Evolutionary conservation across 2,888 invertebrate species (phyloP).

Genomic region (Nemapogon koenigi): DNA sequence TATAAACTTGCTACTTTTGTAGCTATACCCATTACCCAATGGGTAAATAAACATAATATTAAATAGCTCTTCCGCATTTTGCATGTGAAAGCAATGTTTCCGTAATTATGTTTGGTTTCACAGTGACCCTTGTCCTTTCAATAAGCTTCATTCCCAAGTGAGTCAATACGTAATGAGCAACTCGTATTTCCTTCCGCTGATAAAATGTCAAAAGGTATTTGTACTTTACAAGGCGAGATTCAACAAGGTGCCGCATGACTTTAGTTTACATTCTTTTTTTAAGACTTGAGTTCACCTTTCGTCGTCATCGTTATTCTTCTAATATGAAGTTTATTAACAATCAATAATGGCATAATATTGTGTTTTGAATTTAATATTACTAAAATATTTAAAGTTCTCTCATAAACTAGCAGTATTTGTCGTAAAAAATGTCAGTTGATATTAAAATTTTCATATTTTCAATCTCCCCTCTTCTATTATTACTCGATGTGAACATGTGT

Average conservation of each 20-base stretch:
- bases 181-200: constrained; percentile 3
- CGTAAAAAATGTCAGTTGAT: too few species aligned
- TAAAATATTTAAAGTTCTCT: too few species aligned
- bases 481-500: constrained; percentile 34
- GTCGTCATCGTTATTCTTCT: too few species aligned
- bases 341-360: too few species aligned
- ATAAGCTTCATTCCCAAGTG: neutral
- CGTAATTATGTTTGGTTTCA: neutral
- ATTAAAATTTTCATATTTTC: neutral
- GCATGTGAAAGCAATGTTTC: neutral
- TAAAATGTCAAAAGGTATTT: constrained; percentile 7
- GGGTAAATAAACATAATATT: neutral
- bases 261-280: too few species aligned
- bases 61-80: too few species aligned
- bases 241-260: too few species aligned
- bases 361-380: too few species aligned
- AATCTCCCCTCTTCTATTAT: neutral
- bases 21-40: neutral
- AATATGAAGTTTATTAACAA: too few species aligned
- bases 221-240: constrained; percentile 2
- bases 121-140: neutral
- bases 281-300: too few species aligned
- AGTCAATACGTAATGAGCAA: neutral
- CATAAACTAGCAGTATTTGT: too few species aligned
- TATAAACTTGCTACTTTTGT: neutral